phyloP scores from a whole-genome alignment of 1,140 invertebrate genomes.

The Drosophila subobscura region DNA sequence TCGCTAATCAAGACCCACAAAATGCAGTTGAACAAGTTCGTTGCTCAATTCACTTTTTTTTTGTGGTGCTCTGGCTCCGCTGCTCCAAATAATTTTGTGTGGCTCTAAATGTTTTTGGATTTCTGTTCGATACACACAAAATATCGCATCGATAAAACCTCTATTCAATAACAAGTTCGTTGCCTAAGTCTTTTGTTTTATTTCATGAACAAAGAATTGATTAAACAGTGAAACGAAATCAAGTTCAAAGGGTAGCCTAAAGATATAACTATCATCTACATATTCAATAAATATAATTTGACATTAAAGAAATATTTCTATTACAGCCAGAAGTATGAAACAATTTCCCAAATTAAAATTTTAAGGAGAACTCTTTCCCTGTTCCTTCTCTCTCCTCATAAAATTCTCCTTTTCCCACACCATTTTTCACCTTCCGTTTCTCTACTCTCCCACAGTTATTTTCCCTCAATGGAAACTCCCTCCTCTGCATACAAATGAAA shows the following conservation, averaged over 20 bases:
- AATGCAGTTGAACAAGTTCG: slow-evolving; percentile 64
- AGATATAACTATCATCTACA: too few species aligned
- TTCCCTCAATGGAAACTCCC: background rate
- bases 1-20: slow-evolving; percentile 34
- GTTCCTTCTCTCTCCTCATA: too few species aligned
- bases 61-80: background rate
- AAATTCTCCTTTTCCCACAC: background rate
- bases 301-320: too few species aligned
- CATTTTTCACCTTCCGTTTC: too few species aligned
- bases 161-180: slow-evolving; percentile 51
- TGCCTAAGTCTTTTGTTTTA: slow-evolving; percentile 54
- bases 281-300: too few species aligned
- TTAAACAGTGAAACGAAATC: background rate
- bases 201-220: background rate
- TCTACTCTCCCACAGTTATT: too few species aligned
- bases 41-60: slow-evolving; percentile 63
- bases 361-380: too few species aligned
- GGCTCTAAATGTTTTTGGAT: too few species aligned
- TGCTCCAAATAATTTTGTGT: slow-evolving; percentile 45
- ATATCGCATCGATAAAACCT: slow-evolving; percentile 9
- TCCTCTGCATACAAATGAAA: slow-evolving; percentile 34
- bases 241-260: too few species aligned
- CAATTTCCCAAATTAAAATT: too few species aligned
- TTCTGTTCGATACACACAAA: background rate
- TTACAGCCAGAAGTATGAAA: too few species aligned